Percentiles rank a stretch among this genome's conserved stretches.
Conservation (phyloP, 2,113 vertebrate genomes). For the Orycteropus afer region DNA sequence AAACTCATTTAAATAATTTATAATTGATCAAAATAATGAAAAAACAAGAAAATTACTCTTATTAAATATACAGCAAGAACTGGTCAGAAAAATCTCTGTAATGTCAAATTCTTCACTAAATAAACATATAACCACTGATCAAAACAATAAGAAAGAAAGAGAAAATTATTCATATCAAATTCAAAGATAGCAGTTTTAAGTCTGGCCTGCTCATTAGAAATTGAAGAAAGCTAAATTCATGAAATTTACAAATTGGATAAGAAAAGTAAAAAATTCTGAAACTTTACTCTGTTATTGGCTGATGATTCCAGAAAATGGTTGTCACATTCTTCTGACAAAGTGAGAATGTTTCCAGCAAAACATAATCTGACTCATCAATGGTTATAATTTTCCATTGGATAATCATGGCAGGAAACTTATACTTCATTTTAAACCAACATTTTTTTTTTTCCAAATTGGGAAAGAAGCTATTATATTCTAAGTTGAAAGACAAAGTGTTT, state of each 20-base stretch:
- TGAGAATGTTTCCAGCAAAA: slow-evolving; percentile 45
- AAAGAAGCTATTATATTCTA: neutral
- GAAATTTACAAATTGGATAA: slow-evolving; percentile 55
- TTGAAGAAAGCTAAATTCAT: slow-evolving; percentile 51
- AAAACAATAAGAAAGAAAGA: slow-evolving; percentile 36
- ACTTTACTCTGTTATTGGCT: slow-evolving; percentile 57
- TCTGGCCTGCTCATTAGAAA: neutral
- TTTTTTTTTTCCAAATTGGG: slow-evolving; percentile 13
- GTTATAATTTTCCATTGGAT: slow-evolving; percentile 60
- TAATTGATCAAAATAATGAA: neutral
- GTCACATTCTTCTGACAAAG: slow-evolving; percentile 34
- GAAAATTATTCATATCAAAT: slow-evolving; percentile 46
- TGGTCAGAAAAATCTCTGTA: neutral
- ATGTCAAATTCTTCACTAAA: slow-evolving; percentile 37
- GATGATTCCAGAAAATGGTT: slow-evolving; percentile 62
- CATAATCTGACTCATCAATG: slow-evolving; percentile 53
- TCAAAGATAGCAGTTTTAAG: slow-evolving; percentile 19
- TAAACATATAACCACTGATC: neutral
- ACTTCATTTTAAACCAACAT: slow-evolving; percentile 25
- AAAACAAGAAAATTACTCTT: slow-evolving; percentile 1
- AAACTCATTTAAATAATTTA: slow-evolving; percentile 9
- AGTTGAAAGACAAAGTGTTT: slow-evolving; percentile 43
- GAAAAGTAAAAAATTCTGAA: slow-evolving; percentile 49
- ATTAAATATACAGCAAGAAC: neutral
- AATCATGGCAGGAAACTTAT: slow-evolving; percentile 53